A percentile compares a stretch with the other conserved stretches of the same genome.
Conservation (phyloP, 2,797 vertebrate genomes). For the Siniperca obscura region DNA sequence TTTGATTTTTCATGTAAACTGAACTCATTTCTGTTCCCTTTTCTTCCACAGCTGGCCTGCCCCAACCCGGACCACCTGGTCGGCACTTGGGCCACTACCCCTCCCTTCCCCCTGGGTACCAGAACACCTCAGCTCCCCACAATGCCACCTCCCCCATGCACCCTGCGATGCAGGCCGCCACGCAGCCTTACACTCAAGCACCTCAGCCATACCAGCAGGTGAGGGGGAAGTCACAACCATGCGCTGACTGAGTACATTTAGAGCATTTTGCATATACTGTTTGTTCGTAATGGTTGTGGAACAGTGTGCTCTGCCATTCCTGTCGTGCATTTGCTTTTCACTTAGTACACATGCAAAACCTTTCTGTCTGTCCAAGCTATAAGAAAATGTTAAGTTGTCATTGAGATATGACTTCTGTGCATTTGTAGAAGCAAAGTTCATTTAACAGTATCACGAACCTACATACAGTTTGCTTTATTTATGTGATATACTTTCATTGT, state of each 20-base stretch:
- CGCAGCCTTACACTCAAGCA: slow-evolving; percentile 87
- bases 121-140: slow-evolving; percentile 82
- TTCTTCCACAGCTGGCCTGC: slow-evolving; percentile 78
- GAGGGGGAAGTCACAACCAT: slow-evolving; percentile 16
- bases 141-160: slow-evolving; percentile 80
- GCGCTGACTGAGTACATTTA: not conserved
- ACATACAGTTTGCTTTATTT: not conserved
- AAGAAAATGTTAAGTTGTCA: not conserved
- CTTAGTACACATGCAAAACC: not conserved
- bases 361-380: not conserved
- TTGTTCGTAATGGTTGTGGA: not conserved
- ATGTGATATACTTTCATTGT: not conserved
- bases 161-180: slow-evolving; percentile 79
- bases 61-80: slow-evolving; percentile 84
- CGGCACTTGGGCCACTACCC: slow-evolving; percentile 91
- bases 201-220: slow-evolving; percentile 92
- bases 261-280: not conserved
- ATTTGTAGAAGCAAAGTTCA: not conserved
- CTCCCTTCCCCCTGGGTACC: slow-evolving; percentile 92
- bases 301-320: not conserved
- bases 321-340: slow-evolving; percentile 6
- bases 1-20: not conserved
- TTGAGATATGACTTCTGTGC: not conserved
- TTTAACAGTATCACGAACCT: not conserved
- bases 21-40: slow-evolving; percentile 24